phyloP scores from a whole-genome alignment of 2,113 vertebrate species.

The Picathartes gymnocephalus region DNA sequence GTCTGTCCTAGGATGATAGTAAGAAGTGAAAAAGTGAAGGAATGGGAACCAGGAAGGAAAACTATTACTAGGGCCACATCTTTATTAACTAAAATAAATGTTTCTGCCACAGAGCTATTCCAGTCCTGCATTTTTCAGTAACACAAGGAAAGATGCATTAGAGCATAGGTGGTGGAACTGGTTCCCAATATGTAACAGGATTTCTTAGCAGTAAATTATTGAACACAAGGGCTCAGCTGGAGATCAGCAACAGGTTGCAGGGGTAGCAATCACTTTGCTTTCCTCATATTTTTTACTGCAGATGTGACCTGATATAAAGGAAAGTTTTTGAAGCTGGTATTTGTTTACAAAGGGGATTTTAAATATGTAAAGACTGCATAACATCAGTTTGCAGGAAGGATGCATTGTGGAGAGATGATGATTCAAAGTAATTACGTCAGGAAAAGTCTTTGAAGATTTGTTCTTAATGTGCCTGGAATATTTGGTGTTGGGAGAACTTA shows the following conservation, averaged over 20 bases:
- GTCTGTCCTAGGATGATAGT: fast-evolving
- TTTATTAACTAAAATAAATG: not conserved
- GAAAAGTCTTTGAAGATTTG: not conserved
- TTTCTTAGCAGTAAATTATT: not conserved
- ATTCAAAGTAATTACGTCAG: not conserved
- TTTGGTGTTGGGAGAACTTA: not conserved
- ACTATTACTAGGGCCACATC: not conserved
- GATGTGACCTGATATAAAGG: not conserved
- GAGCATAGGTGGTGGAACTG: not conserved
- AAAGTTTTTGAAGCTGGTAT: not conserved
- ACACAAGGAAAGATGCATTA: not conserved
- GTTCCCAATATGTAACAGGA: fast-evolving
- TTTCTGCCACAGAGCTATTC: not conserved
- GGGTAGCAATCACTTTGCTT: not conserved
- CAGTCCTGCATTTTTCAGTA: not conserved
- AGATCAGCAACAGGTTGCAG: not conserved
- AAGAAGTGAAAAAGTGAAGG: not conserved
- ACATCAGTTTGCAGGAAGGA: not conserved
- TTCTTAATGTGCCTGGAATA: not conserved
- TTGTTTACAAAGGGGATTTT: not conserved
- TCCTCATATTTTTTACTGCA: not conserved
- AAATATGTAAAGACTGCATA: not conserved
- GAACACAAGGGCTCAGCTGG: not conserved
- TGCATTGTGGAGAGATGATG: not conserved
- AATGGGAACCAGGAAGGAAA: not conserved